Conservation (phyloP, 2,888 invertebrate species). For the Calameuta pallipes region DNA sequence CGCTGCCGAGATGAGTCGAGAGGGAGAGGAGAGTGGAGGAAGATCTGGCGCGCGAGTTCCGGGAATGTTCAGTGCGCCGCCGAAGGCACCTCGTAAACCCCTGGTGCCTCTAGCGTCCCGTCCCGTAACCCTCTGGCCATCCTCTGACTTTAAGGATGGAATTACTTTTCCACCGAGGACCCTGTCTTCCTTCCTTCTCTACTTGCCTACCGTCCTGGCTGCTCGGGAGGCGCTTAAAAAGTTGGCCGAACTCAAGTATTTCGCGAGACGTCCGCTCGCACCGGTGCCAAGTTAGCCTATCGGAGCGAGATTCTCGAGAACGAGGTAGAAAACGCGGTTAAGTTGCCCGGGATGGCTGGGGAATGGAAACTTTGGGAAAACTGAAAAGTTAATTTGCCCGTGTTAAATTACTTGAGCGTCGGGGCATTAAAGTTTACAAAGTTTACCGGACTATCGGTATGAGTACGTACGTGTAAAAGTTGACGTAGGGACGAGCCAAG, state of each 20-base stretch:
- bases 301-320: constrained; percentile 4
- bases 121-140: no score
- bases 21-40: no score
- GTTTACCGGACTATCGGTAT: constrained; percentile 30
- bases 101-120: no score
- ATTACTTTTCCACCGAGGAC: constrained; percentile 43
- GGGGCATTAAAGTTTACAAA: constrained; percentile 61
- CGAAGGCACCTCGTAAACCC: constrained; percentile 53
- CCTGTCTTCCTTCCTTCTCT: background rate
- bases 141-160: constrained; percentile 50
- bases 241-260: constrained; percentile 36
- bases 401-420: constrained; percentile 62
- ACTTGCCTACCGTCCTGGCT: background rate
- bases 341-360: constrained; percentile 36
- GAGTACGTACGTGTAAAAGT: no score
- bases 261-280: constrained; percentile 3
- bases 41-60: no score
- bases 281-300: constrained; percentile 8
- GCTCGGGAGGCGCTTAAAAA: constrained; percentile 55
- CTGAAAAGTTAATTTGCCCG: constrained; percentile 65
- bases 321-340: constrained; percentile 42
- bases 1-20: no score
- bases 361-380: constrained; percentile 57
- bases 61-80: no score
- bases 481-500: no score